phyloP scores from a whole-genome alignment of 2,888 invertebrate genomes.

The Melinopterus prodromus region DNA sequence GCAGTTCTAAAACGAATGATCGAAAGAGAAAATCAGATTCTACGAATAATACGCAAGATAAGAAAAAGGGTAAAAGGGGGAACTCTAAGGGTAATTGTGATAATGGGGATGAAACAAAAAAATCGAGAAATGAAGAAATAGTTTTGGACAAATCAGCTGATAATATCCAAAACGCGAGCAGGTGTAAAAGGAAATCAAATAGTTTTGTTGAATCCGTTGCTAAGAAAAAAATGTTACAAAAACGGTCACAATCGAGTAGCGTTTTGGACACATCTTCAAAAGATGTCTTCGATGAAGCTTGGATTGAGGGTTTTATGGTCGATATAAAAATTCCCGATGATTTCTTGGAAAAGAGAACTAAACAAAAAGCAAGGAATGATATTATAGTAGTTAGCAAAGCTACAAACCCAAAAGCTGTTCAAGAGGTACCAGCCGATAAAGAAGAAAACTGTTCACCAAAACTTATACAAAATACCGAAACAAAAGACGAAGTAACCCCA shows the following conservation, averaged over 20 bases:
- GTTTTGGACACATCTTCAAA: not conserved
- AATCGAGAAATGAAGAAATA: not conserved
- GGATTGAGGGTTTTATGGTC: not conserved
- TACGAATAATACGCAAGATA: not conserved
- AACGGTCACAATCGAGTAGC: not conserved
- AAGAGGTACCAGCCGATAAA: not conserved
- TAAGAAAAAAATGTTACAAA: not conserved
- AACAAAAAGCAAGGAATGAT: not conserved
- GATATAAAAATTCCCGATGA: not conserved
- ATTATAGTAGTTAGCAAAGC: not conserved
- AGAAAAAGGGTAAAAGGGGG: conserved; percentile 6
- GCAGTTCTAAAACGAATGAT: not conserved
- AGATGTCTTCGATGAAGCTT: not conserved
- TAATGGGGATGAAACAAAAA: conserved; percentile 13
- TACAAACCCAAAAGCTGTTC: not conserved
- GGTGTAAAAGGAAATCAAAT: not conserved
- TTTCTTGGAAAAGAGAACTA: not conserved
- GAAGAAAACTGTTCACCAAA: not conserved
- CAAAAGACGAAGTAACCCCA: not conserved
- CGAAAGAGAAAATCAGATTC: conserved; percentile 23
- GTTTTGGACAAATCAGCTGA: not conserved
- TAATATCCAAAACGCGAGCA: not conserved
- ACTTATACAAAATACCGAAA: not conserved
- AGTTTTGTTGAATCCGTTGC: not conserved
- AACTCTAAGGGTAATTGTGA: not conserved